A percentile compares a stretch with the other conserved stretches of the same genome.
Conservation (phyloP, 2,797 vertebrate species). For the Rachycentron canadum region DNA sequence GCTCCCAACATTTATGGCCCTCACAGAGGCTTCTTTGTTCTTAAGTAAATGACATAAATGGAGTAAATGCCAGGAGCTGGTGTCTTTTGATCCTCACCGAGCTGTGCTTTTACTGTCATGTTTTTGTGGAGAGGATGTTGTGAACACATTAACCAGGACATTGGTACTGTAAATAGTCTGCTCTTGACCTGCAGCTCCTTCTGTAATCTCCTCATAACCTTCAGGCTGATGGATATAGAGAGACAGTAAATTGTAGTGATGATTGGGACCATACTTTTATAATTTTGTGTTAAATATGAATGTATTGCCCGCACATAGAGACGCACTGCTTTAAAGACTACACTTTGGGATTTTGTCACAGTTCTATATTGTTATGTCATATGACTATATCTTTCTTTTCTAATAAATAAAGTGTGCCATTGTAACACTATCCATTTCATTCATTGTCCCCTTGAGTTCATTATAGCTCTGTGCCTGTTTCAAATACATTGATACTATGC, state of each 20-base stretch:
- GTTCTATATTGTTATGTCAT: conserved; percentile 13
- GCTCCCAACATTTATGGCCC: conserved; percentile 10
- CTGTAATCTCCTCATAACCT: not conserved
- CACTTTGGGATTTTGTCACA: conserved; percentile 2
- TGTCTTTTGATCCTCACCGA: conserved; percentile 9
- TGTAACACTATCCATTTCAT: conserved; percentile 22
- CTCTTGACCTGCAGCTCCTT: not conserved
- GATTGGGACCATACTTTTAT: conserved; percentile 5
- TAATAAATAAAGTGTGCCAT: conserved; percentile 70
- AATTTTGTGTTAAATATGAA: not conserved
- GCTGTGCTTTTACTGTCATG: conserved; percentile 6
- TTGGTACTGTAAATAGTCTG: conserved; percentile 28
- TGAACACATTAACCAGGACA: conserved; percentile 14
- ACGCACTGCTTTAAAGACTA: conserved; percentile 17
- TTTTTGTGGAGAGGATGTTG: not conserved
- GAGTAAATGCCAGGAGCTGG: conserved; percentile 16
- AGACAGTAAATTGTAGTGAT: not conserved
- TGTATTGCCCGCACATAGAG: not conserved
- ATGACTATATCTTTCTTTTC: conserved; percentile 35
- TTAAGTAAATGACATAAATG: conserved; percentile 10
- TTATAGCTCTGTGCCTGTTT: not conserved
- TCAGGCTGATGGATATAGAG: not conserved
- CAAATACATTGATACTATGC: not conserved
- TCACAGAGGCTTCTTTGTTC: conserved; percentile 32
- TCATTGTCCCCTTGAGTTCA: conserved; percentile 15